Conservation (phyloP, 1,140 invertebrate species). For the Acyrthosiphon pisum region DNA sequence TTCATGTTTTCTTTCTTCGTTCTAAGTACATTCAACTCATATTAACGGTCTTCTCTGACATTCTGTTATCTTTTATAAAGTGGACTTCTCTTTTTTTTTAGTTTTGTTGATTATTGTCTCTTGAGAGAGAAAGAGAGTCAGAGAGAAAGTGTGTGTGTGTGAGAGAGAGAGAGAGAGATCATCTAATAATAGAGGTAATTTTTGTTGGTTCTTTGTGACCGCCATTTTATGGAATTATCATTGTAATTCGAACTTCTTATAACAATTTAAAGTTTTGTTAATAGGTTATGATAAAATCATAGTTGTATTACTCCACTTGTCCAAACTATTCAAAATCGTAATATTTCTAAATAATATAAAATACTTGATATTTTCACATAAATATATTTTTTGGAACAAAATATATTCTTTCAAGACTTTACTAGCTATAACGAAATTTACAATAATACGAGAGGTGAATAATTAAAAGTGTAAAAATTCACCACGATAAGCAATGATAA, state of each 20-base stretch:
- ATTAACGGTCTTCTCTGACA: background rate
- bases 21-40: background rate
- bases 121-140: no score
- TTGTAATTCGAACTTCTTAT: background rate
- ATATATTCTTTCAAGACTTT: no score
- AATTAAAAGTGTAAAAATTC: background rate
- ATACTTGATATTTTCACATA: background rate
- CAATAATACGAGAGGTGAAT: background rate
- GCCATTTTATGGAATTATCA: background rate
- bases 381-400: background rate
- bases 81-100: background rate
- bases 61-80: background rate
- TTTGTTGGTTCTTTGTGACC: background rate
- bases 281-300: background rate
- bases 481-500: background rate
- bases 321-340: background rate
- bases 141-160: no score
- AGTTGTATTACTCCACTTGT: background rate
- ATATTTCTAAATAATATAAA: background rate
- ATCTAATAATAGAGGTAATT: background rate
- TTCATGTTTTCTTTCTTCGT: background rate
- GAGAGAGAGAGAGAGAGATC: background rate
- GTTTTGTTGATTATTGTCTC: background rate
- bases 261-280: background rate
- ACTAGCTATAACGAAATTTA: background rate